These are phyloP conservation scores for Argyrosomus regius DNA, from an alignment of 2,797 vertebrate genomes.

Conservation along the genomic window DNA sequence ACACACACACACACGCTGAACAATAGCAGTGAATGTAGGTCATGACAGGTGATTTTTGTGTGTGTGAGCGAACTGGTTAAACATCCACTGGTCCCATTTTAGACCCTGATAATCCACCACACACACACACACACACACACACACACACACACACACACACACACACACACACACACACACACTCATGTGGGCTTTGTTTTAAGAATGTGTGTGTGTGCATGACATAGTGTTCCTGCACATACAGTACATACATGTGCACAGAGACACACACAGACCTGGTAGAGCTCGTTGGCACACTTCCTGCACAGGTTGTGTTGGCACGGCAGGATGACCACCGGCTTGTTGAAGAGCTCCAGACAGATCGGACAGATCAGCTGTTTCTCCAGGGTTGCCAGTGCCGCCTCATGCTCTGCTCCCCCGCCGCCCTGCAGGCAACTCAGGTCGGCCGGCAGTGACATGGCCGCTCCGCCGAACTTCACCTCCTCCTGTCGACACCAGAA, in stretches of 20 bases:
- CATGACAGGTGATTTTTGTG: slow-evolving; percentile 29
- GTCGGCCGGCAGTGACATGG: slow-evolving; percentile 82
- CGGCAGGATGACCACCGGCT: slow-evolving; percentile 96
- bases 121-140: slow-evolving; percentile 18
- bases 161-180: slow-evolving; percentile 13
- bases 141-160: neutral
- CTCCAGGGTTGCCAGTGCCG: slow-evolving; percentile 77
- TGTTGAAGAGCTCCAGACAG: slow-evolving; percentile 96
- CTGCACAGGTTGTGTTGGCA: slow-evolving; percentile 96
- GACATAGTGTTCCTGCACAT: neutral
- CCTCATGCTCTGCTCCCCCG: slow-evolving; percentile 48
- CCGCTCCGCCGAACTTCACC: neutral
- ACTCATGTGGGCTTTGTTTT: neutral
- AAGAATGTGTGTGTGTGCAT: neutral
- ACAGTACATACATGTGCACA: neutral
- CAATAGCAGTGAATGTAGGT: slow-evolving; percentile 55
- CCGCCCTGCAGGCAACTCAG: slow-evolving; percentile 75
- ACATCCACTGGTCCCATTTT: slow-evolving; percentile 62
- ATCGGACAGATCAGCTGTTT: slow-evolving; percentile 90
- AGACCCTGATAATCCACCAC: slow-evolving; percentile 70
- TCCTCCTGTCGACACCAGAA: slow-evolving; percentile 29
- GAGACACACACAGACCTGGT: slow-evolving; percentile 72
- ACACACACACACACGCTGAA: slow-evolving; percentile 12
- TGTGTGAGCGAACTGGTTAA: slow-evolving; percentile 40
- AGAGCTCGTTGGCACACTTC: slow-evolving; percentile 87